phyloP scores from a whole-genome alignment of 2,888 invertebrate species.

The Esperia sulphurella region DNA sequence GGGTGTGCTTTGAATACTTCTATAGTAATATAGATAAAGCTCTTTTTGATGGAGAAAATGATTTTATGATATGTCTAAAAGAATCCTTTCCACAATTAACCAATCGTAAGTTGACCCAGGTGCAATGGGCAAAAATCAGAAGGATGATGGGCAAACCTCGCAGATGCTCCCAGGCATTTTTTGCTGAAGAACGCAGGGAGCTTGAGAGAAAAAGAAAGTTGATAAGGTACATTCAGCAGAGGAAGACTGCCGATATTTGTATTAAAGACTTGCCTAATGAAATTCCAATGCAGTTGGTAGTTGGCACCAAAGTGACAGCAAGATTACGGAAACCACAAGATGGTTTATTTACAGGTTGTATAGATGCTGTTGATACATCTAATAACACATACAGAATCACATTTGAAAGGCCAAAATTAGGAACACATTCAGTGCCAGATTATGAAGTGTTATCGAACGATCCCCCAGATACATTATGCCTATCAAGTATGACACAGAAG shows the following conservation, averaged over 20 bases:
- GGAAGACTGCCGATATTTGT: slow-evolving; percentile 89
- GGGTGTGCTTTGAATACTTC: slow-evolving; percentile 99
- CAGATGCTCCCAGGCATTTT: slow-evolving; percentile 95
- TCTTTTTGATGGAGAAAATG: slow-evolving; percentile 96
- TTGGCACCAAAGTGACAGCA: slow-evolving; percentile 96
- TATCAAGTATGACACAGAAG: slow-evolving; percentile 90
- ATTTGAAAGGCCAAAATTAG: slow-evolving; percentile 94
- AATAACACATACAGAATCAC: slow-evolving; percentile 96
- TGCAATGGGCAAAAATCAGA: slow-evolving; percentile 97
- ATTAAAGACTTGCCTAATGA: slow-evolving; percentile 95
- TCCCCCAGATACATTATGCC: slow-evolving; percentile 92
- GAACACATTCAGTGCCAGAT: slow-evolving; percentile 97
- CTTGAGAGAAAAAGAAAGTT: slow-evolving; percentile 94
- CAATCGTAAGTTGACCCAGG: slow-evolving; percentile 89
- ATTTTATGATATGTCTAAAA: slow-evolving; percentile 94
- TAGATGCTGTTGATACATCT: slow-evolving; percentile 97
- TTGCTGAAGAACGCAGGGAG: slow-evolving; percentile 95
- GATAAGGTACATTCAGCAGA: slow-evolving; percentile 94
- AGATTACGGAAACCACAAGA: slow-evolving; percentile 95
- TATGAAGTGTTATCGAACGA: slow-evolving; percentile 97
- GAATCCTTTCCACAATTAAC: slow-evolving; percentile 96
- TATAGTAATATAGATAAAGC: slow-evolving; percentile 98
- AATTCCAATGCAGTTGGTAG: slow-evolving; percentile 95
- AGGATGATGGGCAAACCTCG: slow-evolving; percentile 98
- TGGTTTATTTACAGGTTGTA: slow-evolving; percentile 95